A percentile compares a stretch with the other conserved stretches of the same genome.
Conservation (phyloP, 2,888 invertebrate species). For the Amorpha juglandis region DNA sequence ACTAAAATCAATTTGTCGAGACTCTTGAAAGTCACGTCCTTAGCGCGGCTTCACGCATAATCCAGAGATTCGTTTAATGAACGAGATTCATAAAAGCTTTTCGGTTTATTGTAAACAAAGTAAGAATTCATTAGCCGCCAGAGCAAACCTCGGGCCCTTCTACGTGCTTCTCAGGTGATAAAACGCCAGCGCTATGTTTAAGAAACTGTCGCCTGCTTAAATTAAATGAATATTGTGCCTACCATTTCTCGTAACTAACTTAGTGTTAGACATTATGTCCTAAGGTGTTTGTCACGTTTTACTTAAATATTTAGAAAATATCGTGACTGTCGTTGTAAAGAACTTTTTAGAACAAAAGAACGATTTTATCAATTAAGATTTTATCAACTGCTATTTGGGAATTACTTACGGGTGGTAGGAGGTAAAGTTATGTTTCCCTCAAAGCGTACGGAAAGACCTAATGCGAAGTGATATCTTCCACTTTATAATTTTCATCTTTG, state of each 20-base stretch:
- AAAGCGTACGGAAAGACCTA: constrained; percentile 29
- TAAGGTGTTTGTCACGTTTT: constrained; percentile 28
- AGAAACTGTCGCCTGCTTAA: constrained; percentile 55
- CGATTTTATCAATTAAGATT: no score
- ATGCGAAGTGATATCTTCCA: neutral
- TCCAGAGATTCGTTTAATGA: constrained; percentile 68
- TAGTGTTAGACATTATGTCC: constrained; percentile 33
- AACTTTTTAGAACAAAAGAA: neutral
- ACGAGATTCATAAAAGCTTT: constrained; percentile 72
- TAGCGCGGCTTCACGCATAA: constrained; percentile 68
- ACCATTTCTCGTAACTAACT: constrained; percentile 38
- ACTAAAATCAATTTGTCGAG: constrained; percentile 58
- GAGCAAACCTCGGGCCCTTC: constrained; percentile 53
- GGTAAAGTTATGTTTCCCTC: neutral
- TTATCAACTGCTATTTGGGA: neutral
- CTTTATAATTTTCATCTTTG: neutral
- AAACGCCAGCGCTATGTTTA: constrained; percentile 53
- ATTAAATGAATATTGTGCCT: constrained; percentile 59
- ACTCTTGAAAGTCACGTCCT: constrained; percentile 67
- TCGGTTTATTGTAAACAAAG: constrained; percentile 77
- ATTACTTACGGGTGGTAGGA: neutral
- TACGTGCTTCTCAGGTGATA: constrained; percentile 74
- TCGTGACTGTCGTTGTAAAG: no score
- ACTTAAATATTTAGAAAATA: no score
- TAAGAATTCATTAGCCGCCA: constrained; percentile 72